Evolutionary conservation across 30 jellyfish, hydroid and myxozoan genomes (phyloP), one percentile per base, ranked within the genome.

Genomic region (Pelagia noctiluca): DNA sequence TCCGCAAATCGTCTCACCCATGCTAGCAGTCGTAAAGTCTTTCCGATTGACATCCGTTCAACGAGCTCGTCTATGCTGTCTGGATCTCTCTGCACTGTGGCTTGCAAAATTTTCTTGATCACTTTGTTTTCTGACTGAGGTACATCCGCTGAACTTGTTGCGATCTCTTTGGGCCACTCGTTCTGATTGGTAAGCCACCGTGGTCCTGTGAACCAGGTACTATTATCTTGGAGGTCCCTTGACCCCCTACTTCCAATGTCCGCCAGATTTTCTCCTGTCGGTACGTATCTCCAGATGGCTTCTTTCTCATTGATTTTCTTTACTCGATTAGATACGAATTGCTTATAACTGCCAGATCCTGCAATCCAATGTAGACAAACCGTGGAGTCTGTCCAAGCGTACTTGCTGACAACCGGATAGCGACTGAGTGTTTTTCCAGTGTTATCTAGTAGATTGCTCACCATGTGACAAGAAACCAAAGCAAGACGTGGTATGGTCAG

Each of bases 351-450:
- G 12, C 88, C 50, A 34, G 37, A 23, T 80, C 19, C 73, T 33
- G 35, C 30, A 4, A 80, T 26, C 86, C 73, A 63, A 26, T 80
- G 80, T 4, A 80, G 78, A 0, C 35, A 74, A 33, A 80, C 86
- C 4, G 90, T 80, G 38, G 83, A 31, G 76, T 80, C 90, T 10
- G 75, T 33, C 90, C 90, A 63, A 5, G 35, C 86, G 23, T 8
- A 11, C 11, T 5, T 4, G 19, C 13, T 5, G 10, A 37, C 86
- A 16, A 77, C 83, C 18, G 83, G 89, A 61, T 52, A 77, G 32
- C 24, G 50, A 10, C 5, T 52, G 10, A 77, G 34, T 0, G 85
- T 71, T 19, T n/a, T 19, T 2, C 74, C 31, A 13, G 74, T 71
- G 49, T 78, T 78, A 16, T 63, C 88, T 13, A 80, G 24, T 7